These are phyloP conservation scores for Antheraea mylitta DNA, from an alignment of 1,140 invertebrate genomes.

Conservation along the genomic window DNA sequence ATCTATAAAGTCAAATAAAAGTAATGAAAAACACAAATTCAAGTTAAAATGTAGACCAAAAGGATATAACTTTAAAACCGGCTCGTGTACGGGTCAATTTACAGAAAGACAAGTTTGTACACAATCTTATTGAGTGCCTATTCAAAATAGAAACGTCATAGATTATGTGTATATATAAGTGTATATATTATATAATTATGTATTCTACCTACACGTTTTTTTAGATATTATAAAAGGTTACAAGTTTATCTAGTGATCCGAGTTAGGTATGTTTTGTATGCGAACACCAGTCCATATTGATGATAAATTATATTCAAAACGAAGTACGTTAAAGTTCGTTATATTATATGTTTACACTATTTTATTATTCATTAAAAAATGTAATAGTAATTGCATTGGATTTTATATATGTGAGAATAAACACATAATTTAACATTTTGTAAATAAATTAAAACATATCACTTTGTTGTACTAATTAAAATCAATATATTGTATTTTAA, in stretches of 20 bases:
- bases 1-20: background rate
- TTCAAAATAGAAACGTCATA: background rate
- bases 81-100: too few species aligned
- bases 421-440: too few species aligned
- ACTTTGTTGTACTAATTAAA: too few species aligned
- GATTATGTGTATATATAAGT: background rate
- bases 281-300: background rate
- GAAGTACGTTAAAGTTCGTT: background rate
- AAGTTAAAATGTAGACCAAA: too few species aligned
- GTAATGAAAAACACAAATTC: too few species aligned
- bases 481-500: too few species aligned
- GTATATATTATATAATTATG: background rate
- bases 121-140: background rate
- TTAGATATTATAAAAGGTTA: slow-evolving; percentile 15
- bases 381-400: background rate
- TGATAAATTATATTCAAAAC: background rate
- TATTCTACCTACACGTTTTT: slow-evolving; percentile 10
- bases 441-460: too few species aligned
- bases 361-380: too few species aligned
- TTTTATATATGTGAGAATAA: background rate
- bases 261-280: slow-evolving; percentile 13
- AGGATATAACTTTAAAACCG: too few species aligned
- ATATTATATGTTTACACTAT: background rate
- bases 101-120: background rate
- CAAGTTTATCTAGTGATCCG: slow-evolving; percentile 12